Percentiles rank a stretch among this genome's conserved stretches.
These are phyloP conservation scores for Falco berigora DNA, from an alignment of 2,797 vertebrate species.

Conservation along the genomic window DNA sequence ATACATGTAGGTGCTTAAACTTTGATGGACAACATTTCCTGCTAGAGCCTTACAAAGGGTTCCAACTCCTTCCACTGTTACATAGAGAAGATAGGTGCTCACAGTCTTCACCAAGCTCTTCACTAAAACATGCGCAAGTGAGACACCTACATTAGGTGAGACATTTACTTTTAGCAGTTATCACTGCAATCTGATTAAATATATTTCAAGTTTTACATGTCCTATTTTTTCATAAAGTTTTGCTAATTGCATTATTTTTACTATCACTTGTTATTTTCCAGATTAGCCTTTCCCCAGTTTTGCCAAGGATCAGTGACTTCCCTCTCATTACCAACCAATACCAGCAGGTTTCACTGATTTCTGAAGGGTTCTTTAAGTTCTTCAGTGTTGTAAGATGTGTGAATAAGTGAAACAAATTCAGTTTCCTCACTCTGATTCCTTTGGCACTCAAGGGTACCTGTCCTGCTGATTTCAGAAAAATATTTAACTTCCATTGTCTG, in stretches of 20 bases:
- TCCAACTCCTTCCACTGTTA: not conserved
- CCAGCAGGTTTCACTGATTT: not conserved
- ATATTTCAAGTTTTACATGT: not conserved
- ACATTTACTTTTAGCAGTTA: not conserved
- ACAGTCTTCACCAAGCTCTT: not conserved
- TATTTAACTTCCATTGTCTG: not conserved
- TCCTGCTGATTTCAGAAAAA: slow-evolving; percentile 10
- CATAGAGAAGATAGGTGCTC: not conserved
- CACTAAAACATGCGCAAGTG: not conserved
- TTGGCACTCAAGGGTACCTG: not conserved
- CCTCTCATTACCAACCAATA: not conserved
- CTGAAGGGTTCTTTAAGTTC: not conserved
- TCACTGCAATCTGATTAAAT: not conserved
- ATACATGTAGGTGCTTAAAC: not conserved
- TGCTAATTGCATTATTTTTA: not conserved
- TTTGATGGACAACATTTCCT: not conserved
- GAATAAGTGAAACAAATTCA: not conserved
- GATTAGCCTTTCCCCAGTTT: not conserved
- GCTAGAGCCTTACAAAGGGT: not conserved
- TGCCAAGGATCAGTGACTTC: not conserved
- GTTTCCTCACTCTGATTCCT: not conserved
- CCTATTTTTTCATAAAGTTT: not conserved
- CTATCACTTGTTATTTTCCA: not conserved
- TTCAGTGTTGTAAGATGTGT: not conserved
- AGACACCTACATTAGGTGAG: not conserved